Evolutionary conservation across 2,797 vertebrate species (phyloP), one percentile per base, ranked within the genome.

Genomic region (Falco peregrinus): DNA sequence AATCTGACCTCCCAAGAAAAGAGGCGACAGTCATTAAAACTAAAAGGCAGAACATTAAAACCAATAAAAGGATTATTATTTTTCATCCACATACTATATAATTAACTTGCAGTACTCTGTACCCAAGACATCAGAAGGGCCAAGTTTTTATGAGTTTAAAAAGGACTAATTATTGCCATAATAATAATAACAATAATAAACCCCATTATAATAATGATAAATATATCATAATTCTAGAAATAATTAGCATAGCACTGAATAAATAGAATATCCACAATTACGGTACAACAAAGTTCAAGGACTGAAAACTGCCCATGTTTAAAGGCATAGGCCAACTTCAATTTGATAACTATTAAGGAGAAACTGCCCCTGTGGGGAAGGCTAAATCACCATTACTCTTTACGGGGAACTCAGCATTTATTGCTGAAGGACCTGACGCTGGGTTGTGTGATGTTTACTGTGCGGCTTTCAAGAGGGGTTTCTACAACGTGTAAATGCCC

Each of bases 11-110:
- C 84, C 43, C 47, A 84, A 78, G 76, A 93, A 95, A 92, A 86
- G 57, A 92, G 67, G 75, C 50, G 81, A 81, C 39, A 84, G 31
- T 69, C 68, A 89, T 87, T 94, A 90, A 84, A 95, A 95, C 75
- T 67, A 71, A 94, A 94, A 91, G 73, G 79, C 57, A 91, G 64
- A 91, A 83, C n/a, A 79, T 48, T 93, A 85, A 94, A 95, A 95
- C 68, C 22, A 94, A 78, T 73, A 61, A 91, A 92, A 93, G 33
- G 37, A 92, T 82, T 92, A 84, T 75, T 93, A 89, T 80, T 95
- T 95, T 95, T 87, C 37, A 87, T 79, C 50, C 69, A 65, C 50
- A 71, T 69, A 54, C 65, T 79, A 74, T 57, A 60, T 53, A 84
- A 93, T 90, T 93, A 94, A 92, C 71, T 89, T 90, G 47, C 29